Evolutionary conservation across 2,113 vertebrate species (phyloP).

Genomic region (Psilopsiagon aurifrons): DNA sequence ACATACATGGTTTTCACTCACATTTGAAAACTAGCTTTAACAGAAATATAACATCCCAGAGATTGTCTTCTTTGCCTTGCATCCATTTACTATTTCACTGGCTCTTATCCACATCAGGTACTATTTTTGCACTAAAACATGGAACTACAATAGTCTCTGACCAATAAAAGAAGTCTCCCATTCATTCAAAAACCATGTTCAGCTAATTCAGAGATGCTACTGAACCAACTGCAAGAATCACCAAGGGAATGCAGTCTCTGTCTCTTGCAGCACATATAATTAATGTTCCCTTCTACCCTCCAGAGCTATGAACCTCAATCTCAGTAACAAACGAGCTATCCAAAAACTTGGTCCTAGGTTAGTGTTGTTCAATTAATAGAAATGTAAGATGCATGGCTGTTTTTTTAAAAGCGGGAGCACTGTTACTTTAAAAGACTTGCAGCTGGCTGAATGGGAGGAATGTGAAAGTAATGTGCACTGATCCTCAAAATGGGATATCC

Average conservation of each 20-base stretch:
- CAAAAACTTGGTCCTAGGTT: not conserved
- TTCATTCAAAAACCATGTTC: not conserved
- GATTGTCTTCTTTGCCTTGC: not conserved
- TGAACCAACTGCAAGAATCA: not conserved
- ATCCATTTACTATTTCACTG: not conserved
- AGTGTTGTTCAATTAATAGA: not conserved
- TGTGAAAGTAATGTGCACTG: accelerated
- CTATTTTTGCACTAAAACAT: not conserved
- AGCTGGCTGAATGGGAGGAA: not conserved
- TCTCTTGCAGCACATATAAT: not conserved
- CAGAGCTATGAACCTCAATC: not conserved
- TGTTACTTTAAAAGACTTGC: not conserved
- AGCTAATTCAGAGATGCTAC: not conserved
- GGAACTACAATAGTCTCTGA: not conserved
- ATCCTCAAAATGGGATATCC: not conserved
- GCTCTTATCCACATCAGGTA: not conserved
- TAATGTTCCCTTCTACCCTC: not conserved
- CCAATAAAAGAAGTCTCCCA: not conserved
- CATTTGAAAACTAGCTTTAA: not conserved
- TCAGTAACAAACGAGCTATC: not conserved
- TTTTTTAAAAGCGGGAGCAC: not conserved
- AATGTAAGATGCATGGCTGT: not conserved
- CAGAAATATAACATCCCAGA: not conserved
- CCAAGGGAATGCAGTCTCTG: not conserved
- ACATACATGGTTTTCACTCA: not conserved